Conservation (phyloP, 2,797 vertebrate species). For the Echiichthys vipera region DNA sequence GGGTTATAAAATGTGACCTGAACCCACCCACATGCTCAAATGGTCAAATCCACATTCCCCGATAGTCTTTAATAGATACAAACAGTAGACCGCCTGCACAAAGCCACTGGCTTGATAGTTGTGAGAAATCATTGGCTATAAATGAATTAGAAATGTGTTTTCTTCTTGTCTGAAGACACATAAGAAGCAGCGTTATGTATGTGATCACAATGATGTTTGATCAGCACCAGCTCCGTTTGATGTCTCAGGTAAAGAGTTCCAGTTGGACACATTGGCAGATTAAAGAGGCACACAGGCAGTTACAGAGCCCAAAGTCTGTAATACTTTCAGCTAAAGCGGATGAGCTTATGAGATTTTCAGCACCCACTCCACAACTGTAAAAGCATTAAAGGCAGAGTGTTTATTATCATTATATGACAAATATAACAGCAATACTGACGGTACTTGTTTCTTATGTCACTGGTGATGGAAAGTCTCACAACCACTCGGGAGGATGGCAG, state of each 20-base stretch:
- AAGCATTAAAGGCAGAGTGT: conserved; percentile 19
- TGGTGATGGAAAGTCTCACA: conserved; percentile 45
- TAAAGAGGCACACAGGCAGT: conserved; percentile 33
- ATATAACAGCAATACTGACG: not conserved
- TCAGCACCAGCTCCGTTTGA: conserved; percentile 5
- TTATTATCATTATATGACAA: not conserved
- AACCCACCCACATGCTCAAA: conserved; percentile 45
- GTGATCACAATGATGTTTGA: not conserved
- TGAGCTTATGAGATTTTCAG: conserved; percentile 69
- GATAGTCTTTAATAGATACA: not conserved
- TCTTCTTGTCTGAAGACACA: not conserved
- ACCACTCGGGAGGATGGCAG: conserved; percentile 62
- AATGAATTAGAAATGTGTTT: not conserved
- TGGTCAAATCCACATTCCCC: conserved; percentile 25
- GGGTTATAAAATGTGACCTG: conserved; percentile 56
- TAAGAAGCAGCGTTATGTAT: not conserved
- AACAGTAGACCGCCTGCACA: not conserved
- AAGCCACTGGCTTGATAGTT: not conserved
- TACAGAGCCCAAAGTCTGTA: conserved; percentile 50
- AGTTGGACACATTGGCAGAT: conserved; percentile 37
- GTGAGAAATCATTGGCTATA: not conserved
- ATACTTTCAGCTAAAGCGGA: conserved; percentile 66
- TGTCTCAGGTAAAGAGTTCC: conserved; percentile 42
- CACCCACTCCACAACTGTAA: conserved; percentile 57
- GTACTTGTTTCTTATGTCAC: not conserved